phyloP scores from a whole-genome alignment of 2,797 vertebrate species.

The Choloepus didactylus region DNA sequence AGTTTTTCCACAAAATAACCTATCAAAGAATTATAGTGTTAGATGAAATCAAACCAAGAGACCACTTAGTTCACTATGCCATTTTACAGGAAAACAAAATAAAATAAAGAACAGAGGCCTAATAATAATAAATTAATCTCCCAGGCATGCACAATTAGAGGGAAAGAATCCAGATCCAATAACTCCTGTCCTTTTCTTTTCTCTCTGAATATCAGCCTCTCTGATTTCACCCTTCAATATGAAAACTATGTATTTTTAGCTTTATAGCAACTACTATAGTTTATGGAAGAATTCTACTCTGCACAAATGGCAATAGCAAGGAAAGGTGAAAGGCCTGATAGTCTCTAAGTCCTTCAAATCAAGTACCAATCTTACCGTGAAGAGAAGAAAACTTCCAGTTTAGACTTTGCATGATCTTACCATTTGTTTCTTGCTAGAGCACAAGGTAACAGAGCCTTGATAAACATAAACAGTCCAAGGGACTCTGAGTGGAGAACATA shows the following conservation, averaged over 20 bases:
- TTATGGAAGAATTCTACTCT: not conserved
- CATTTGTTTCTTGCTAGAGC: not conserved
- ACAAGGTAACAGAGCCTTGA: not conserved
- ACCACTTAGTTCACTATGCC: too few relatives aligned
- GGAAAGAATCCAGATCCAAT: not conserved
- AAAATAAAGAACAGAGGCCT: not conserved
- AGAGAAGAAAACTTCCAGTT: not conserved
- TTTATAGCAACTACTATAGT: not conserved
- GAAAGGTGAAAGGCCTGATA: not conserved
- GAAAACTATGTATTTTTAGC: not conserved
- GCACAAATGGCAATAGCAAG: not conserved
- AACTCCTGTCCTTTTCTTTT: not conserved
- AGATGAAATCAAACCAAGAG: not conserved
- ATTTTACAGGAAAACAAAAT: conserved; percentile 10
- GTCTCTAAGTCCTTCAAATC: not conserved
- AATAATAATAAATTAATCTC: not conserved
- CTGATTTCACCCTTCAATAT: not conserved
- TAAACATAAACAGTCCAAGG: not conserved
- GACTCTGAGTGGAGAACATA: not conserved
- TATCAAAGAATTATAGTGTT: not conserved
- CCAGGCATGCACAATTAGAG: not conserved
- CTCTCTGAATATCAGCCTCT: not conserved
- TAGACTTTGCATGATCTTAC: not conserved
- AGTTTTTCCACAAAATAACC: not conserved
- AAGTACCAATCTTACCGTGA: not conserved